These are phyloP conservation scores for Dromiciops gliroides DNA, from an alignment of 2,113 vertebrate species.

Conservation along the genomic window DNA sequence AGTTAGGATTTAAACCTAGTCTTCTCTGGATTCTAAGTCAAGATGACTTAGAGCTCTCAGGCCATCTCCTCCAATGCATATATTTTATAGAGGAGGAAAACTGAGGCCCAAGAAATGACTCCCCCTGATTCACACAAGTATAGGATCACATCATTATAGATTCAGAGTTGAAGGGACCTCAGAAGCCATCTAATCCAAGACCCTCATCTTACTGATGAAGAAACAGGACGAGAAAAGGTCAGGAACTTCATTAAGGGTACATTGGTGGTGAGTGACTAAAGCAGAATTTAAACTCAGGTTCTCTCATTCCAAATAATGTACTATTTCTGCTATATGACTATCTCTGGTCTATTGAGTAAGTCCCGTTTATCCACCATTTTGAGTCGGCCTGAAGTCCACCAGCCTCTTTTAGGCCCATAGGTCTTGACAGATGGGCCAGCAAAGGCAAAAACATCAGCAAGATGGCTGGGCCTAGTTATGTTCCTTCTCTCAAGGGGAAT, in stretches of 20 bases:
- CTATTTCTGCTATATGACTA: neutral
- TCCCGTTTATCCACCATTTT: neutral
- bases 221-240: neutral
- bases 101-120: neutral
- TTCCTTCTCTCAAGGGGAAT: neutral
- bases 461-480: neutral
- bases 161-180: neutral
- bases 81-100: neutral
- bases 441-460: accelerated
- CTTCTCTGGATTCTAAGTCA: neutral
- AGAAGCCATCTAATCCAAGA: neutral
- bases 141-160: neutral
- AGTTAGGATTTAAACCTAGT: neutral
- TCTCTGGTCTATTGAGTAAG: neutral
- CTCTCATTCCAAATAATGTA: neutral
- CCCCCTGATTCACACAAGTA: accelerated
- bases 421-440: accelerated
- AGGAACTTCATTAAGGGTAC: neutral
- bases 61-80: neutral
- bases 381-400: neutral
- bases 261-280: neutral
- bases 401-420: too few relatives aligned
- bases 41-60: neutral
- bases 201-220: neutral
- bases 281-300: neutral